Evolutionary conservation across 2,113 vertebrate genomes (phyloP), one percentile per base, ranked within the genome.

Genomic region (Phrynocephalus versicolor): DNA sequence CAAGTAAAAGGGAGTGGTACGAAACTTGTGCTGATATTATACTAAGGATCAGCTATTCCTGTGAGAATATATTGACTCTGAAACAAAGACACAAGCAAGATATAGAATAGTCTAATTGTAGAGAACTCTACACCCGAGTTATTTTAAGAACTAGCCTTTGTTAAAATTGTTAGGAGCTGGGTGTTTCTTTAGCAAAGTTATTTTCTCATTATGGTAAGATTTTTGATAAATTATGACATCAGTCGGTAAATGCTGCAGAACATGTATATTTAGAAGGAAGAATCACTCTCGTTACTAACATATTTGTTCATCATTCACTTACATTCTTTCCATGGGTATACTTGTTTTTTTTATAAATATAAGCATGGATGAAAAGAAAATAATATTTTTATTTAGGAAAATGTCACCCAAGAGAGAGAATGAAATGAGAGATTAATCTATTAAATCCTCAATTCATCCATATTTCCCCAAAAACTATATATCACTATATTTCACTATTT

Each of bases 121-220:
- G 51, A 41, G 71, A 18, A 85, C 87, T 57, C 88, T 72, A 78
- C 69, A 71, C 82, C 79, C 86, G 75, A 85, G 89, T 81, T 90
- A 83, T 88, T 92, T 92, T 87, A 82, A 91, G 79, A 92, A 87
- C 72, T 35, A 65, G 33, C 51, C 35, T 88, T 89, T 88, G 79
- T 90, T 90, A 79, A 87, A 92, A 93, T 57, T 87, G 65, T 65
- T 81, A 39, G 18, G 39, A 83, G 65, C 73, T 81, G 81, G 65
- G 78, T 74, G 87, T 89, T 89, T 69, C 79, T 55, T 57, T 30
- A 55, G 60, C 84, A 93, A 92, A 82, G 55, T 70, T 83, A 79
- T 80, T 77, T 81, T 84, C 86, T 65, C 76, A 85, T 41, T 71
- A 64, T 82, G 64, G 35, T 73, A 39, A 72, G 74, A 62, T 25